Percentiles rank a stretch among this genome's conserved stretches.
phyloP scores from a whole-genome alignment of 2,113 vertebrate species.

The Dolichallabes microphthalmus region DNA sequence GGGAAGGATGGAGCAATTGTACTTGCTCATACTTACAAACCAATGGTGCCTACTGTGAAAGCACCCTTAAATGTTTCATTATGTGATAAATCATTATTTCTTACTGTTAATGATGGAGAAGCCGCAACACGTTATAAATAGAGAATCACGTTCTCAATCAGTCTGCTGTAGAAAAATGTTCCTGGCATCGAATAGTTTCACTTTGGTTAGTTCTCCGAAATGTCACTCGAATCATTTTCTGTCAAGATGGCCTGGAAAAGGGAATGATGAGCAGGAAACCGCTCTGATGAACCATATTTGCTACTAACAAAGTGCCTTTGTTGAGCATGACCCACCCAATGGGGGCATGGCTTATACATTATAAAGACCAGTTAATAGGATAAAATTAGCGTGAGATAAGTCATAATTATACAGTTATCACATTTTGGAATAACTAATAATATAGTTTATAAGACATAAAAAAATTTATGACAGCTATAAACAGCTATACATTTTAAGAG shows the following conservation, averaged over 20 bases:
- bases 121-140: neutral
- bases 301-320: neutral
- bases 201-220: neutral
- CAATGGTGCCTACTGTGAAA: no score
- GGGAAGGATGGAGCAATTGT: no score
- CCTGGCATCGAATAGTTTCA: neutral
- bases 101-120: neutral
- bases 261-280: neutral
- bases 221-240: neutral
- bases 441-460: no score
- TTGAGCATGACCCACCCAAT: neutral
- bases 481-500: no score
- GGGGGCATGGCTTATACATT: neutral
- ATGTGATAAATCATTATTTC: neutral
- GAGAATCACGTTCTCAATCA: neutral
- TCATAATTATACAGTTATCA: neutral
- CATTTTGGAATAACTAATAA: no score
- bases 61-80: neutral
- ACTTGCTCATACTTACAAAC: no score
- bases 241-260: neutral
- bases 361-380: neutral
- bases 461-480: no score
- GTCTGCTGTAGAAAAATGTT: neutral
- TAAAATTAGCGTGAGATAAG: neutral
- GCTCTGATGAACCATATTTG: neutral